These are phyloP conservation scores for Tipula helvola DNA, from an alignment of 2,888 invertebrate genomes.

Conservation along the genomic window DNA sequence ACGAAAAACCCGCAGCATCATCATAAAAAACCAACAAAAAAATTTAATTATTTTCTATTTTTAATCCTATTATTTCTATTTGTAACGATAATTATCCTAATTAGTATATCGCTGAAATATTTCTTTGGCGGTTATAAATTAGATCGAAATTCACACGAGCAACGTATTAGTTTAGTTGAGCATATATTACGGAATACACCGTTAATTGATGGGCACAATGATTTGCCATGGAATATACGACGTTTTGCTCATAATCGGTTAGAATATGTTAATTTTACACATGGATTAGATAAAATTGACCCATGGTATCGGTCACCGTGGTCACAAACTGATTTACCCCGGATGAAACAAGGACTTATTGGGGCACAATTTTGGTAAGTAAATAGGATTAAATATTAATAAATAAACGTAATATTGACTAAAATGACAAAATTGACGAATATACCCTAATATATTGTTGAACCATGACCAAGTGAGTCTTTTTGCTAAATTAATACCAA, in stretches of 20 bases:
- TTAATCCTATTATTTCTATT: constrained; percentile 15
- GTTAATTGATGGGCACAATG: constrained; percentile 61
- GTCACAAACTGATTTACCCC: constrained; percentile 87
- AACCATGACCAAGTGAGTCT: no score
- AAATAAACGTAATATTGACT: no score
- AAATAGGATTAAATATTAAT: neutral
- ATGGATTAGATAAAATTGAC: constrained; percentile 38
- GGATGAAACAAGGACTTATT: constrained; percentile 67
- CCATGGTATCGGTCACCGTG: constrained; percentile 78
- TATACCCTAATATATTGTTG: no score
- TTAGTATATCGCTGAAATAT: constrained; percentile 31
- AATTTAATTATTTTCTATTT: neutral
- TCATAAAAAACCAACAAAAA: neutral
- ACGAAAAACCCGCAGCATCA: neutral
- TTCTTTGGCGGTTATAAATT: constrained; percentile 22
- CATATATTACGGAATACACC: constrained; percentile 33
- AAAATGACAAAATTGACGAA: no score
- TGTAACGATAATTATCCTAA: constrained; percentile 24
- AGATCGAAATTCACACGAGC: constrained; percentile 33
- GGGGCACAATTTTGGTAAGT: constrained; percentile 78
- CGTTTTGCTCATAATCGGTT: constrained; percentile 78
- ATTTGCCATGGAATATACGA: constrained; percentile 79
- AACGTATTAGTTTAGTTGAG: constrained; percentile 34
- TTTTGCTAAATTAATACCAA: no score
- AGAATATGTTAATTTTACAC: constrained; percentile 30